Conservation (phyloP, 2,888 invertebrate genomes). For the Holacanthella duospinosa region DNA sequence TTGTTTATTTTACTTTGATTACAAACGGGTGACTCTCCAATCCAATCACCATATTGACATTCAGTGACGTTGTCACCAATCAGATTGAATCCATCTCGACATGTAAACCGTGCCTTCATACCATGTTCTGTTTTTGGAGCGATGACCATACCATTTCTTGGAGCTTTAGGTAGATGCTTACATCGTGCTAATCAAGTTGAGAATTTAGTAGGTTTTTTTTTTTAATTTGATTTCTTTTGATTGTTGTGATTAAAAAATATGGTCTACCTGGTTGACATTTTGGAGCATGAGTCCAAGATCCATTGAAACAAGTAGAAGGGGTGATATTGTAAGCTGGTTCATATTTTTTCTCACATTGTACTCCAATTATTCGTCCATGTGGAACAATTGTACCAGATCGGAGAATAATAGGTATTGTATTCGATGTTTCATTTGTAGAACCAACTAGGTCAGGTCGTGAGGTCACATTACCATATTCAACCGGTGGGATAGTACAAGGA, state of each 20-base stretch:
- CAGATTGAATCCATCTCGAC: slow-evolving; percentile 84
- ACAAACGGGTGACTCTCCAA: slow-evolving; percentile 74
- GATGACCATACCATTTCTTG: slow-evolving; percentile 88
- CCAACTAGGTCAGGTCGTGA: slow-evolving; percentile 22
- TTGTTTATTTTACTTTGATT: slow-evolving; percentile 34
- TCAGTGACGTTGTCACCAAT: slow-evolving; percentile 66
- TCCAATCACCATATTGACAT: slow-evolving; percentile 93
- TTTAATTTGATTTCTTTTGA: not conserved
- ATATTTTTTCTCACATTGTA: slow-evolving; percentile 66
- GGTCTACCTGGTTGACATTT: slow-evolving; percentile 63
- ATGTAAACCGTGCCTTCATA: slow-evolving; percentile 84
- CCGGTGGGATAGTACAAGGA: slow-evolving; percentile 82
- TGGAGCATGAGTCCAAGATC: slow-evolving; percentile 90
- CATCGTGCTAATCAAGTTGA: slow-evolving; percentile 49
- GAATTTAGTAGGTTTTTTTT: not conserved
- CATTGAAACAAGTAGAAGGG: slow-evolving; percentile 71
- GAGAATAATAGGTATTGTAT: slow-evolving; percentile 12
- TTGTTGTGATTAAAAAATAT: not conserved
- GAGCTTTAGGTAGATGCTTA: slow-evolving; percentile 67
- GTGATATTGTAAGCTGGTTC: slow-evolving; percentile 59
- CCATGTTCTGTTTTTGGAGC: slow-evolving; percentile 97
- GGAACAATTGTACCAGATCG: slow-evolving; percentile 45
- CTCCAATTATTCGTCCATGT: slow-evolving; percentile 60
- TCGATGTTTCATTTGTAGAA: slow-evolving; percentile 5
- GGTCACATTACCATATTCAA: slow-evolving; percentile 43